Evolutionary conservation across 2,888 invertebrate genomes (phyloP), one percentile per base, ranked within the genome.

Genomic region (Scaptomyza polygonia): DNA sequence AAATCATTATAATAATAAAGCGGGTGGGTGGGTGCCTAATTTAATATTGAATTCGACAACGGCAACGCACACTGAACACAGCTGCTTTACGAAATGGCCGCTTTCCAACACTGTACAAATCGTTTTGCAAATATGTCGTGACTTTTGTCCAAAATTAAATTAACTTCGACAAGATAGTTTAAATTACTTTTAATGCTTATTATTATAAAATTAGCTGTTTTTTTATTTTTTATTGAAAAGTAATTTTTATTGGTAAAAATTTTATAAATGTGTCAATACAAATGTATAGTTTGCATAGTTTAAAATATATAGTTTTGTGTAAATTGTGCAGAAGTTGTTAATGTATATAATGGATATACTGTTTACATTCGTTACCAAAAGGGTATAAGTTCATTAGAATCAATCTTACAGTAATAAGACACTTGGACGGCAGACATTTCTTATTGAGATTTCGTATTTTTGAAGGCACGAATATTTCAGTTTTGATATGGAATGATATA

Each of bases 341-440:
- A 18, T n/a, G 18, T 43, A 21, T 42, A 8, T 11, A 57, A 44
- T 11, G 11, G 11, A 30, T 1, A 34, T 52, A 34, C 30, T 44
- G 49, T 27, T 42, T 52, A 47, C n/a, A 8, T 29, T 7, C 25
- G 27, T 29, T 55, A 77, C 57, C 67, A 86, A 69, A 69, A 64
- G 52, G 73, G 67, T 68, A 80, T n/a, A 27, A 3, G 18, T 39
- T 34, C 25, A 54, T 48, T 58, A 43, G 25, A 32, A 59, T 25
- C 34, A 5, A 56, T 59, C 72, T 80, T 80, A 86, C 39, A 29
- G 29, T 45, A 87, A 88, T 11, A 67, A 77, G 77, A 81, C 70
- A 71, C 66, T 82, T 86, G 80, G 86, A 81, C 80, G 80, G 79
- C 54, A 72, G 61, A 66, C 18, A 25, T 69, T 82, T 55, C 54